Evolutionary conservation across 2,888 invertebrate genomes (phyloP), one percentile per base, ranked within the genome.

Genomic region (Acronicta leporina): DNA sequence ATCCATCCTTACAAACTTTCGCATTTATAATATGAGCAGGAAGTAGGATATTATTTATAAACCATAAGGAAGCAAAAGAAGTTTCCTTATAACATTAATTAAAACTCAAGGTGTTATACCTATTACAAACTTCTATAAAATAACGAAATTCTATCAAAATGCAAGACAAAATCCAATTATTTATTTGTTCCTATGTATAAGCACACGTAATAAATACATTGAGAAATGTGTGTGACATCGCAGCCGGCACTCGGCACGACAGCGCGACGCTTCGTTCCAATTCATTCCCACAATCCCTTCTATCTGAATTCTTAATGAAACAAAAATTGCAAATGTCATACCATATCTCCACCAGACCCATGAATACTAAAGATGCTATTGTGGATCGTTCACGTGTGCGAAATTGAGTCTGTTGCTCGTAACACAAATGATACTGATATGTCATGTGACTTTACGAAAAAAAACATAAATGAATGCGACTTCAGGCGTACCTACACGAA

Each of bases 331-430:
- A 91, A 92, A 93, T 91, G 92, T 91, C 90, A 87, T 84, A 85
- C 87, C 83, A 87, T 89, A 88, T 88, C 87, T 88, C 89, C 87
- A 82, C 86, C 87, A 83, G 83, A 84, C 85, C 92, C 89, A 94
- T 93, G 94, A 94, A 94, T 93, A 94, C 92, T 93, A 92, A 93
- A 90, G 91, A 91, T 87, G 91, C 89, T 87, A 91, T 92, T 91
- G 90, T 87, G 89, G 87, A 90, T 89, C 89, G 87, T 88, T 88
- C 87, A 83, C 87, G 84, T 86, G 85, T 85, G 85, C 85, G 83
- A 87, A 88, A 92, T 91, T 89, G 89, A 89, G 90, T 87, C 87
- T 84, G 84, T 81, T 82, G 76, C 83, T 86, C 85, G 84, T 87
- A 87, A 86, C 87, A 84, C 85, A 90, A 88, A 91, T 87, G 88